Evolutionary conservation across 2,888 invertebrate species (phyloP).

Genomic region (Rhamphomyia laevipes): DNA sequence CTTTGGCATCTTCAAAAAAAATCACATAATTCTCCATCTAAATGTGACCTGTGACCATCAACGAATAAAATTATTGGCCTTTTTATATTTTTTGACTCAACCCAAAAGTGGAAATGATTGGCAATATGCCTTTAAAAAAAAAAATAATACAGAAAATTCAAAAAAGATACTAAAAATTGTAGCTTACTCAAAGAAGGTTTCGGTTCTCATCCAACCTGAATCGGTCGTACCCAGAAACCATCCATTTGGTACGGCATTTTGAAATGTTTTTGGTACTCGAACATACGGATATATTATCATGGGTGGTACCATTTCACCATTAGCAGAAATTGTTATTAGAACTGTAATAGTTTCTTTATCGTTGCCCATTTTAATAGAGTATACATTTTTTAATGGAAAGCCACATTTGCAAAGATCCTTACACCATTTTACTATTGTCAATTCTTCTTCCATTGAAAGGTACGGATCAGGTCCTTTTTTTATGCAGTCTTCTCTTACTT

Average conservation of each 20-base stretch:
- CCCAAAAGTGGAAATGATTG: background rate
- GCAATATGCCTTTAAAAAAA: slow-evolving; percentile 4
- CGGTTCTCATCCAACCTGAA: slow-evolving; percentile 4
- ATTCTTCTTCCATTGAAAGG: background rate
- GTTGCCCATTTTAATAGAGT: background rate
- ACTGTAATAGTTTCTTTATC: slow-evolving; percentile 3
- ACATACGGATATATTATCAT: background rate
- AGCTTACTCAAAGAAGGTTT: too few relatives aligned
- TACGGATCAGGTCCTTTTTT: too few relatives aligned
- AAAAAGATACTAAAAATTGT: too few relatives aligned
- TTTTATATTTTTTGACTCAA: background rate
- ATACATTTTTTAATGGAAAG: background rate
- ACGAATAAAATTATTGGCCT: too few relatives aligned
- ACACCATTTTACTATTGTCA: background rate
- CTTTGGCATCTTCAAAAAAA: too few relatives aligned
- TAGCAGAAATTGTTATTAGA: background rate
- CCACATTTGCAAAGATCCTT: background rate
- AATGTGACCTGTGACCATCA: slow-evolving; percentile 8
- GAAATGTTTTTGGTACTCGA: slow-evolving; percentile 5
- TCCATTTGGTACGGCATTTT: slow-evolving; percentile 2
- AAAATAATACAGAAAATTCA: too few relatives aligned
- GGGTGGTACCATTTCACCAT: background rate
- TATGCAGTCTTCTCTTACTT: background rate
- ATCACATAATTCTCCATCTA: slow-evolving; percentile 6
- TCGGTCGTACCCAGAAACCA: slow-evolving; percentile 6